Percentiles rank a stretch among this genome's conserved stretches.
phyloP scores from a whole-genome alignment of 2,797 vertebrate species.

The Onychomys leucogaster region DNA sequence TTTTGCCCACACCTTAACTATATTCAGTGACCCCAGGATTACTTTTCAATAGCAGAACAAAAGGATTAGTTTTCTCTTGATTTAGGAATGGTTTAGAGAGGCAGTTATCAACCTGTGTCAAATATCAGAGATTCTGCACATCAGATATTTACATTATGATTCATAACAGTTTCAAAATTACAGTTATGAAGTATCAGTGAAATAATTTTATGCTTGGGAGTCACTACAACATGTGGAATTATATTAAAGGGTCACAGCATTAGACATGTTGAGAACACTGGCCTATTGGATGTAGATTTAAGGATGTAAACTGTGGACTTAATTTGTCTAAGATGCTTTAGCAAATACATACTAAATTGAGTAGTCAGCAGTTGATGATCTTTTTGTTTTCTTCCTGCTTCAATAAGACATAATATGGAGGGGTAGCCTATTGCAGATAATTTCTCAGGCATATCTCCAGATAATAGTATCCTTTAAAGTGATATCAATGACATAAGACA shows the following conservation, averaged over 20 bases:
- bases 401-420: neutral
- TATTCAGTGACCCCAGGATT: neutral
- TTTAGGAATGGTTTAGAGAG: neutral
- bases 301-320: neutral
- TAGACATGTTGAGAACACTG: neutral
- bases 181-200: neutral
- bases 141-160: neutral
- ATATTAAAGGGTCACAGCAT: no score
- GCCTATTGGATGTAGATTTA: neutral
- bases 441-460: conserved; percentile 10
- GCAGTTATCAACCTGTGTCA: neutral
- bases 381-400: conserved; percentile 20
- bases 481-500: conserved; percentile 44
- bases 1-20: neutral
- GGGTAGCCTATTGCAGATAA: neutral
- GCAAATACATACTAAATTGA: neutral
- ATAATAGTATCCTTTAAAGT: conserved; percentile 47
- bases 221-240: no score
- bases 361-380: neutral
- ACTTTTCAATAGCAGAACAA: neutral
- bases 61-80: neutral
- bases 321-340: conserved; percentile 7
- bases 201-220: neutral
- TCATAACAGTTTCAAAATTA: neutral
- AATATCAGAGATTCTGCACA: neutral